Evolutionary conservation across 2,113 vertebrate genomes (phyloP).

Genomic region (Nettapus auritus): DNA sequence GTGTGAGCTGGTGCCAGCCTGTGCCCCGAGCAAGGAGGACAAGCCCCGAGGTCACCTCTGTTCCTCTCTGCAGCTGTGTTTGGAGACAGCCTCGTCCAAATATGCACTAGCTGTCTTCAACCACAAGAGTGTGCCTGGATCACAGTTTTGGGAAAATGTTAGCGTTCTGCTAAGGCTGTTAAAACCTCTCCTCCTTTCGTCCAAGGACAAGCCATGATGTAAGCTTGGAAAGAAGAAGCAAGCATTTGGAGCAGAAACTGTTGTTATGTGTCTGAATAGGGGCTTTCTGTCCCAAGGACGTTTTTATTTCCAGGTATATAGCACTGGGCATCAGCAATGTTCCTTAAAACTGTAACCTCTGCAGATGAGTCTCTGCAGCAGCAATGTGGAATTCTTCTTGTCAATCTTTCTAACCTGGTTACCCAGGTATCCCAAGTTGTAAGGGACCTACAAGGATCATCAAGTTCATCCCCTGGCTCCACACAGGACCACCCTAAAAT

Average conservation of each 20-base stretch:
- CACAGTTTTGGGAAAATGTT: neutral
- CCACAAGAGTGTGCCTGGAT: conserved; percentile 65
- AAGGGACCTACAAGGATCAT: too few relatives aligned
- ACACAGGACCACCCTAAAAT: neutral
- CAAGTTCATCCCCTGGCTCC: too few relatives aligned
- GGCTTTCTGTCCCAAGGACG: neutral
- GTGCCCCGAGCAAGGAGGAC: neutral
- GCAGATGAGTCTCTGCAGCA: neutral
- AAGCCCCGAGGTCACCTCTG: fast-evolving
- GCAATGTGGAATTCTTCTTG: neutral
- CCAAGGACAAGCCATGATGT: neutral
- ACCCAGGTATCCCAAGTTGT: neutral
- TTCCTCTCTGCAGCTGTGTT: neutral
- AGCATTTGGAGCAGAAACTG: neutral
- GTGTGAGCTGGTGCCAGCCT: neutral
- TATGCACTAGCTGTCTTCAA: neutral
- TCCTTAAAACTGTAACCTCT: neutral
- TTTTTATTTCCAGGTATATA: neutral
- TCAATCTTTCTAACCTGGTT: neutral
- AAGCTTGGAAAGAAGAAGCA: neutral
- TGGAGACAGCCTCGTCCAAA: neutral
- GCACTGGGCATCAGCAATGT: neutral
- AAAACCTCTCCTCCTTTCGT: neutral
- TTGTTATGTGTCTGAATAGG: neutral
- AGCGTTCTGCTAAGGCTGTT: fast-evolving